A percentile compares a stretch with the other conserved stretches of the same genome.
These are phyloP conservation scores for Camponotus vicinus DNA, from an alignment of 1,140 invertebrate genomes.

Conservation along the genomic window DNA sequence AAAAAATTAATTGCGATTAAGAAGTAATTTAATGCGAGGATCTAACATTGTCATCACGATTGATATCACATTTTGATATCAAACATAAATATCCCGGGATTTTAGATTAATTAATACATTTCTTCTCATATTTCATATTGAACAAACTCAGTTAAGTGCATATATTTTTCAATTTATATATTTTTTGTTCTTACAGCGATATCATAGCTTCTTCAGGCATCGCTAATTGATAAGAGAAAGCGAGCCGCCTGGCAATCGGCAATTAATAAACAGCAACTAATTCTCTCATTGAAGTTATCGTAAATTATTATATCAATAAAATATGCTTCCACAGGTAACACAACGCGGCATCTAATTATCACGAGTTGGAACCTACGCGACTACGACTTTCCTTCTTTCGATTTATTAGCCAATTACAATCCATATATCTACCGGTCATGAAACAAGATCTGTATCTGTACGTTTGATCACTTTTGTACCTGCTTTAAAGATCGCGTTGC, in stretches of 20 bases:
- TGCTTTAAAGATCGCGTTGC: slow-evolving; percentile 34
- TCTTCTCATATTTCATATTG: neutral
- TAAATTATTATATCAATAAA: slow-evolving; percentile 51
- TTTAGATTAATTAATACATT: neutral
- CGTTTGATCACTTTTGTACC: slow-evolving; percentile 33
- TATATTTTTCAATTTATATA: neutral
- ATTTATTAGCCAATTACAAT: slow-evolving; percentile 64
- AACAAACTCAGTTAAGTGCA: neutral
- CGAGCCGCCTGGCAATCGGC: neutral
- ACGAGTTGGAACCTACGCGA: slow-evolving; percentile 3
- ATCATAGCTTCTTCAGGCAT: neutral
- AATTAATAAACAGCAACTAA: slow-evolving; percentile 59
- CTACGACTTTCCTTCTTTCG: slow-evolving; percentile 35
- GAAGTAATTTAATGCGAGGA: neutral
- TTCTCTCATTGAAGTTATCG: slow-evolving; percentile 38
- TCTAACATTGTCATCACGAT: neutral
- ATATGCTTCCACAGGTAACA: neutral
- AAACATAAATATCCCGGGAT: neutral
- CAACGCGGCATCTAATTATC: slow-evolving; percentile 52
- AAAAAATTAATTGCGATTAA: neutral
- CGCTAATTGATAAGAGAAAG: slow-evolving; percentile 18
- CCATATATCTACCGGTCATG: slow-evolving; percentile 48
- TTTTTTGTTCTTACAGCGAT: neutral
- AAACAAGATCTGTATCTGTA: slow-evolving; percentile 39
- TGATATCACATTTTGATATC: neutral